Base-by-base conservation (phyloP, 2,113 vertebrate species). In the Rhadina sibilatrix region DNA sequence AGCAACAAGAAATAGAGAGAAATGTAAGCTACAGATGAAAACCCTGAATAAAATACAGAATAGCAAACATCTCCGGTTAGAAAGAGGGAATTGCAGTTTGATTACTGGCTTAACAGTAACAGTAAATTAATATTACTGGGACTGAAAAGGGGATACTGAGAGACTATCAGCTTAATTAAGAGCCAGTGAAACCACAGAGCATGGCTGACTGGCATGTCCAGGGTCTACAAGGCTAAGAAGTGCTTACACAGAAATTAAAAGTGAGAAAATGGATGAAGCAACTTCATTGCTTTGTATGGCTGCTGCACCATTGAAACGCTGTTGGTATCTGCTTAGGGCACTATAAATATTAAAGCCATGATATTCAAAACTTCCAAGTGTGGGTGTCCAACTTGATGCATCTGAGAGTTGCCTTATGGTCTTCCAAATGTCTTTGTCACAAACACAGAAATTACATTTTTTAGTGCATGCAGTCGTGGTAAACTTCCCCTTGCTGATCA, bases 1-100 rank as follows among this genome's bases (percentile, higher is more conserved):
- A 93, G 95, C 83, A 95, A 40, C 33, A 54, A 83, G 80, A 94
- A 90, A 35, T 60, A 72, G 80, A 92, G 50, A 93, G 93, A 96
- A 97, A 90, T 70, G 10, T 61, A 89, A 93, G 57, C 56, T 60
- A 20, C 6, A 91, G 93, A 91, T 18, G 21, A 72, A 20, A 90
- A 69, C n/a, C 7, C 37, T 54, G 33, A 60, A 76, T 38, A 95
- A 89, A 85, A 60, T 10, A 18, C 16, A 72, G 54, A 84, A 47
- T 19, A 79, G 23, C 47, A 78, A 90, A 75, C 6, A 12, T n/a
- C 69, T 20, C 22, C 40, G 79, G 50, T n/a, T 31, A 80, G 52
- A 75, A 91, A 95, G 69, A 94, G 44, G 37, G 20, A 86, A 70
- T 87, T 49, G 42, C 13, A 49, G 33, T 54, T 94, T 83, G 75